Evolutionary conservation across 2,888 invertebrate species (phyloP).

Genomic region (Tipula lateralis): DNA sequence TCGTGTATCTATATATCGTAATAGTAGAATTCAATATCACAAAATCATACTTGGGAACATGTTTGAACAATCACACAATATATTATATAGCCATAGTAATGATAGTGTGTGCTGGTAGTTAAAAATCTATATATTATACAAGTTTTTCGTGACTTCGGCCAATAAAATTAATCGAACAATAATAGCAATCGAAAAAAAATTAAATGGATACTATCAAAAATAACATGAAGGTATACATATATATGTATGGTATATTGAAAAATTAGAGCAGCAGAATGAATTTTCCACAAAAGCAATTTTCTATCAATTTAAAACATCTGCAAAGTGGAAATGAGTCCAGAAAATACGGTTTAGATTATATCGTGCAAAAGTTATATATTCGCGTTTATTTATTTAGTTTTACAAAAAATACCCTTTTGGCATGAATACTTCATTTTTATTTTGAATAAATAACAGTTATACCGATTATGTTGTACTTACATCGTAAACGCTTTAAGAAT

Average conservation of each 20-base stretch:
- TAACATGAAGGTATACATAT: neutral
- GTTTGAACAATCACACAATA: neutral
- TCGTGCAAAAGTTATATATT: neutral
- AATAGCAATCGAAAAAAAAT: neutral
- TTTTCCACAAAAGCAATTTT: neutral
- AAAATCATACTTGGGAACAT: neutral
- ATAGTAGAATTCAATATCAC: neutral
- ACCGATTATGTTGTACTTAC: neutral
- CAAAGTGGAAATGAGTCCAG: slow-evolving; percentile 1
- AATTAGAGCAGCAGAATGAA: neutral
- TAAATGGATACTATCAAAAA: neutral
- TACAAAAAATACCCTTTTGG: neutral
- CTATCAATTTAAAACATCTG: neutral
- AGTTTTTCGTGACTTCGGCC: neutral
- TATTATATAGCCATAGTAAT: neutral
- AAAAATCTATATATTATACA: neutral
- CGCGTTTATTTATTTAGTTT: neutral
- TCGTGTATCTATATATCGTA: neutral
- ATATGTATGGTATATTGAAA: neutral
- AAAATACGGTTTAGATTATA: neutral
- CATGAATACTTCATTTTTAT: neutral
- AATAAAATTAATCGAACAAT: neutral
- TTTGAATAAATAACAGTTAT: neutral
- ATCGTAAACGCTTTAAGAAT: neutral
- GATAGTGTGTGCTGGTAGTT: neutral